phyloP scores from a whole-genome alignment of 2,888 invertebrate genomes.

The Panorpa germanica region DNA sequence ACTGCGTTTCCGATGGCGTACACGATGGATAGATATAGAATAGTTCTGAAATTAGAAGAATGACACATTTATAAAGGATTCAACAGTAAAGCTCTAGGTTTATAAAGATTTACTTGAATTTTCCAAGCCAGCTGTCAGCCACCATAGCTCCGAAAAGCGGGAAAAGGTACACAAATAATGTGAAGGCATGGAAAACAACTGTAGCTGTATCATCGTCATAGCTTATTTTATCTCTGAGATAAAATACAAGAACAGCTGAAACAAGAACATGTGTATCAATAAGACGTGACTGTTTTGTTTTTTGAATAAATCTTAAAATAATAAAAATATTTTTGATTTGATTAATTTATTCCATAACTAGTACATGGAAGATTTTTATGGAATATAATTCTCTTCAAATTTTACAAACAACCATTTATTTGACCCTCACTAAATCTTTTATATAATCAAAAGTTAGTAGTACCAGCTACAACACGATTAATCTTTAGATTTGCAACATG shows the following conservation, averaged over 20 bases:
- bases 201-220: slow-evolving; percentile 51
- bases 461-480: no score
- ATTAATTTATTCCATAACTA: slow-evolving; percentile 1
- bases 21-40: slow-evolving; percentile 72
- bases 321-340: not conserved
- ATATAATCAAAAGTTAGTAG: no score
- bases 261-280: slow-evolving; percentile 14
- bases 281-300: no score
- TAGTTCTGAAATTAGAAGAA: slow-evolving; percentile 37
- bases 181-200: slow-evolving; percentile 66
- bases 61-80: slow-evolving; percentile 17
- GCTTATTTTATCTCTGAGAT: slow-evolving; percentile 51
- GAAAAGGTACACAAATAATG: slow-evolving; percentile 72
- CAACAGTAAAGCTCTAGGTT: slow-evolving; percentile 10
- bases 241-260: slow-evolving; percentile 69
- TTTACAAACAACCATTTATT: not conserved
- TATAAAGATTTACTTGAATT: slow-evolving; percentile 34
- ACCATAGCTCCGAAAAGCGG: slow-evolving; percentile 76
- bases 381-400: not conserved
- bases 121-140: slow-evolving; percentile 73
- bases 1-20: slow-evolving; percentile 71
- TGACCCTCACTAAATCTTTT: no score
- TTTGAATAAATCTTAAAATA: slow-evolving; percentile 4
- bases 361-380: not conserved
- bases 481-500: no score